These are phyloP conservation scores for Pimpla rufipes DNA, from an alignment of 2,888 invertebrate genomes.

Conservation along the genomic window DNA sequence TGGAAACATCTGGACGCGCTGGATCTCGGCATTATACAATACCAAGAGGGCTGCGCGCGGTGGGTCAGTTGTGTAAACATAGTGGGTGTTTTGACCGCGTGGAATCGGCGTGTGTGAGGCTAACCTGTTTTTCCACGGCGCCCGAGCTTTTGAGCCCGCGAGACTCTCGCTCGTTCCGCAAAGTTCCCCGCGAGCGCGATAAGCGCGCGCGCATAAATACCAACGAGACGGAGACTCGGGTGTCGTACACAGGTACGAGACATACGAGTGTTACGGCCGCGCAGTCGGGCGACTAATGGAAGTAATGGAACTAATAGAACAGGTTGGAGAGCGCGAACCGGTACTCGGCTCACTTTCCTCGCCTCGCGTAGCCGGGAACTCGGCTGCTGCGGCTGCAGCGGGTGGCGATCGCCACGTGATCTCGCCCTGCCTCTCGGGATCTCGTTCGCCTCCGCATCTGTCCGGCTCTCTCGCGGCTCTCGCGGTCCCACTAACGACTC, in stretches of 20 bases:
- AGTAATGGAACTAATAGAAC: constrained; percentile 59
- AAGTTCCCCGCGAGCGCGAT: no score
- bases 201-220: not conserved
- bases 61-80: no score
- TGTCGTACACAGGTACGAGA: not conserved
- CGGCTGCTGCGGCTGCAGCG: constrained; percentile 55
- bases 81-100: constrained; percentile 27
- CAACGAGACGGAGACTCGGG: not conserved
- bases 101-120: constrained; percentile 65
- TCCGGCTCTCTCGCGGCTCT: constrained; percentile 22
- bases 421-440: constrained; percentile 45
- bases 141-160: constrained; percentile 39
- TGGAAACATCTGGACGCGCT: not conserved
- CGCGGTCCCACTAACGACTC: not conserved
- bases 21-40: not conserved
- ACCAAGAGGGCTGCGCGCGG: no score
- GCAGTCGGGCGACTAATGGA: constrained; percentile 48
- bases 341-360: constrained; percentile 69
- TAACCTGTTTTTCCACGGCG: constrained; percentile 52
- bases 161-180: constrained; percentile 49
- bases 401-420: constrained; percentile 71
- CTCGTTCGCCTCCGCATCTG: constrained; percentile 65
- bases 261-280: not conserved
- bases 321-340: constrained; percentile 68
- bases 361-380: constrained; percentile 54